These are phyloP conservation scores for Mylabris sibirica DNA, from an alignment of 2,888 invertebrate genomes.

Conservation along the genomic window DNA sequence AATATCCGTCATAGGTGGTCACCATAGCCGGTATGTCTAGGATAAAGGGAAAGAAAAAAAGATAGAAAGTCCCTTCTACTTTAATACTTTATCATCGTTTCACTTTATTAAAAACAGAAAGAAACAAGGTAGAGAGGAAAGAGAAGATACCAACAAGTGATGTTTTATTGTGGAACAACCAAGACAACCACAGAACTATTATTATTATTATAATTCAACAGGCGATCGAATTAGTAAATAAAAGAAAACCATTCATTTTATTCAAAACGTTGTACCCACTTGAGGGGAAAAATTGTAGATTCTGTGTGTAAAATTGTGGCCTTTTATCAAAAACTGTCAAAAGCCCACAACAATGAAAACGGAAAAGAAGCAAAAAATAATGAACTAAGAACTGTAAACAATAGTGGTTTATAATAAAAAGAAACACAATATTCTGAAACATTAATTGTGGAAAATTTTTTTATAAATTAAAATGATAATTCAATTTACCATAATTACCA, in stretches of 20 bases:
- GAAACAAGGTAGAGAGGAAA: not conserved
- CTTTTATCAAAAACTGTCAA: slow-evolving; percentile 5
- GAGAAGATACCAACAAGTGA: slow-evolving; percentile 5
- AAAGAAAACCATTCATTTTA: not conserved
- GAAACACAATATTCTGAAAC: too few species aligned
- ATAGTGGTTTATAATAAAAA: too few species aligned
- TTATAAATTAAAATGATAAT: too few species aligned
- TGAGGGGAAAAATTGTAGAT: not conserved
- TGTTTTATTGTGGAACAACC: not conserved
- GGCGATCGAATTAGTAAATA: not conserved
- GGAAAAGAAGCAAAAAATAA: too few species aligned
- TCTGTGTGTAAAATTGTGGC: not conserved
- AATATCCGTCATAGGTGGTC: slow-evolving; percentile 37
- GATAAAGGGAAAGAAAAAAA: not conserved
- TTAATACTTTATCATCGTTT: not conserved
- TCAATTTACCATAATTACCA: too few species aligned
- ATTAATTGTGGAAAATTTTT: too few species aligned
- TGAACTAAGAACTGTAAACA: too few species aligned
- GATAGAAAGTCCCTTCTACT: not conserved
- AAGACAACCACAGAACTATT: not conserved
- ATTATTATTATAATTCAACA: not conserved
- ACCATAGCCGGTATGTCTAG: slow-evolving; percentile 14
- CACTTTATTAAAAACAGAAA: not conserved
- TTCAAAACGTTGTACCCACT: not conserved
- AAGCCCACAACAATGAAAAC: not conserved